A percentile compares a stretch with the other conserved stretches of the same genome.
Evolutionary conservation across 1,140 invertebrate genomes (phyloP).

Genomic region (Mizuhopecten yessoensis): DNA sequence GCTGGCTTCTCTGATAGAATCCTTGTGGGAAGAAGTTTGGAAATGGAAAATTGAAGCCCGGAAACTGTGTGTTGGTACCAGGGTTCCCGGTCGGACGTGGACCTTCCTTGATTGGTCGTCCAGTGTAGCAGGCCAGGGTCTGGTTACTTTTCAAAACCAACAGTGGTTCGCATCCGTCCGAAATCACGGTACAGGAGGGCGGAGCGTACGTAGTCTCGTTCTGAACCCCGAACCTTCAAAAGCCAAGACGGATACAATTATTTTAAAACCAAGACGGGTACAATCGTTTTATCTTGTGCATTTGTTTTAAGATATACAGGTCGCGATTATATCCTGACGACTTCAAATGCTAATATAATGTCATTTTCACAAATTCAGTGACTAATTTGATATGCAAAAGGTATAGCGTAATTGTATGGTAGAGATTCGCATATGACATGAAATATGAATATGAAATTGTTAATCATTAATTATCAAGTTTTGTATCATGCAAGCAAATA

Average conservation of each 20-base stretch:
- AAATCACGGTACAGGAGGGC: conserved; percentile 40
- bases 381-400: no score
- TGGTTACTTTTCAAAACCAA: conserved; percentile 42
- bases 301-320: no score
- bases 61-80: neutral
- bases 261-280: no score
- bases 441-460: no score
- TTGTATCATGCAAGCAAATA: no score
- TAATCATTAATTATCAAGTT: no score
- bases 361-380: no score
- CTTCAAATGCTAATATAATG: no score
- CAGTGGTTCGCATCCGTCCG: conserved; percentile 43
- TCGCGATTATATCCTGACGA: no score
- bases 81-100: neutral
- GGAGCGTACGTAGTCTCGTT: conserved; percentile 9
- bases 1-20: neutral
- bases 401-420: no score
- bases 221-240: conserved; percentile 42
- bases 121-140: conserved; percentile 43
- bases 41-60: neutral
- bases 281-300: no score
- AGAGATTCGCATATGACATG: no score
- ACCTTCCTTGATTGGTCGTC: neutral
- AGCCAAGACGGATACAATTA: neutral
- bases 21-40: neutral